phyloP scores from a whole-genome alignment of 2,888 invertebrate species.

The Stomorhina lunata region DNA sequence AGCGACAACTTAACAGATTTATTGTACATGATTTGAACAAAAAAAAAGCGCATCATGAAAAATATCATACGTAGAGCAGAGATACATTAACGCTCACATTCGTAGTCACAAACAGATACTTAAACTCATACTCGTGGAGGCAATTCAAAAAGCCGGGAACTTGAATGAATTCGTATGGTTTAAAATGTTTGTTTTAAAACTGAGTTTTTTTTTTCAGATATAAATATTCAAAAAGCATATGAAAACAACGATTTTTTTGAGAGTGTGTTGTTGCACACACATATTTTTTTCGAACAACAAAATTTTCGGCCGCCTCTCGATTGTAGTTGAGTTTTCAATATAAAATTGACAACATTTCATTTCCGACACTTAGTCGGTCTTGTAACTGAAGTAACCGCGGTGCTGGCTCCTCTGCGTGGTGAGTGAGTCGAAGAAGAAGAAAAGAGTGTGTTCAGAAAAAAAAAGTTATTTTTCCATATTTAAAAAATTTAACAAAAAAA shows the following conservation, averaged over 20 bases:
- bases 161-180: slow-evolving; percentile 53
- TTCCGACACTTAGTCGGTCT: slow-evolving; percentile 74
- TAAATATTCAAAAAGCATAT: neutral
- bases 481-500: neutral
- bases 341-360: slow-evolving; percentile 73
- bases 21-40: slow-evolving; percentile 7
- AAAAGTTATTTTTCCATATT: slow-evolving; percentile 8
- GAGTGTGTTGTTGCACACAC: slow-evolving; percentile 28
- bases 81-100: slow-evolving; percentile 2
- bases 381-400: slow-evolving; percentile 67
- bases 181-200: slow-evolving; percentile 55
- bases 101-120: no score
- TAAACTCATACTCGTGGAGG: neutral
- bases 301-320: slow-evolving; percentile 67
- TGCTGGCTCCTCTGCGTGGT: slow-evolving; percentile 35
- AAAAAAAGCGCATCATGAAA: slow-evolving; percentile 31
- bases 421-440: slow-evolving; percentile 21
- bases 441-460: neutral
- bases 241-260: slow-evolving; percentile 13
- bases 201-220: slow-evolving; percentile 69
- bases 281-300: neutral
- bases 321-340: slow-evolving; percentile 69
- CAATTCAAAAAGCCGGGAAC: slow-evolving; percentile 42
- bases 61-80: neutral
- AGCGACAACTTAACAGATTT: neutral